A percentile compares a stretch with the other conserved stretches of the same genome.
These are phyloP conservation scores for Ophiothrix spiculata DNA, from an alignment of 35 echinoderm and acorn worm genomes.

Conservation along the genomic window DNA sequence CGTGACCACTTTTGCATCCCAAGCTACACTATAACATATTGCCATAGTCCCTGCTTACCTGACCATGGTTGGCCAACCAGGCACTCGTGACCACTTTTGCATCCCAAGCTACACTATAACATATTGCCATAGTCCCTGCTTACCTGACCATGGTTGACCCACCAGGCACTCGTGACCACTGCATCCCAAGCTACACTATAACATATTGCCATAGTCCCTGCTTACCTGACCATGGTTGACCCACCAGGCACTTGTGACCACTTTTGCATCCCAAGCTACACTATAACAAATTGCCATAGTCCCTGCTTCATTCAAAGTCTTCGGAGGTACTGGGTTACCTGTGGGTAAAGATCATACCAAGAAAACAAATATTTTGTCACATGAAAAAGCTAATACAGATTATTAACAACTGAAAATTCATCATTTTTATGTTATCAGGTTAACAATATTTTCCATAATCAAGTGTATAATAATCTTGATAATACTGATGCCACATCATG, in stretches of 20 bases:
- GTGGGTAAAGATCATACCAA: neutral
- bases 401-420: neutral
- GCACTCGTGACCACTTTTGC: conserved; percentile 83
- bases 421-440: neutral
- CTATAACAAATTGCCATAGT: conserved; percentile 94
- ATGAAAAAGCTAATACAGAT: neutral
- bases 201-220: conserved; percentile 76
- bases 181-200: conserved; percentile 99
- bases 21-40: conserved; percentile 92
- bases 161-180: conserved; percentile 97
- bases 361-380: neutral
- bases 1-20: conserved; percentile 94
- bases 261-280: conserved; percentile 98
- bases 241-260: conserved; percentile 99
- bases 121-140: conserved; percentile 74
- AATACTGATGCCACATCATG: too few species aligned
- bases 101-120: conserved; percentile 97
- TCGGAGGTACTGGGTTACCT: conserved; percentile 85
- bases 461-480: too few species aligned
- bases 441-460: neutral
- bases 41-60: conserved; percentile 91
- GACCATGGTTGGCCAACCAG: conserved; percentile 77
- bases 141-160: conserved; percentile 94
- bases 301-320: conserved; percentile 95
- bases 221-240: conserved; percentile 86